These are phyloP conservation scores for Troides helena DNA, from an alignment of 2,888 invertebrate species.

Conservation along the genomic window DNA sequence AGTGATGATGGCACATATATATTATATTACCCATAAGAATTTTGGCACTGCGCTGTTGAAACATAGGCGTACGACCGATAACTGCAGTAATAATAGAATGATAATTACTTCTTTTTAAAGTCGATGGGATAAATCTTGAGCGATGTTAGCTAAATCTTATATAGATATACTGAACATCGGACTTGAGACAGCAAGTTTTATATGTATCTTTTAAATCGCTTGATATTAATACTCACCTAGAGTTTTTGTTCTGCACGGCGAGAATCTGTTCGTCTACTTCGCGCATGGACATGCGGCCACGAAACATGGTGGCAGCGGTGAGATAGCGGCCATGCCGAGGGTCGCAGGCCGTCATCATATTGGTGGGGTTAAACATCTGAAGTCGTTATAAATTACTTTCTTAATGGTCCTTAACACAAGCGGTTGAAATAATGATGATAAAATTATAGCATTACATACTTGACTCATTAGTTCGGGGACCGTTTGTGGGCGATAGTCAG, in stretches of 20 bases:
- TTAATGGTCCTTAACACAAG: not conserved
- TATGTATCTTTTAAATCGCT: too few species aligned
- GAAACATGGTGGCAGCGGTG: conserved; percentile 89
- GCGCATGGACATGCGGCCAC: conserved; percentile 91
- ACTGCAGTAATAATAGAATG: too few species aligned
- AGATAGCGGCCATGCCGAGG: conserved; percentile 90
- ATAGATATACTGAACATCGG: too few species aligned
- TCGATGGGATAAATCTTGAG: too few species aligned
- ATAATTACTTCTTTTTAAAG: too few species aligned
- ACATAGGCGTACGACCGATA: too few species aligned
- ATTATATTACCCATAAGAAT: too few species aligned
- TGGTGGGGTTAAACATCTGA: conserved; percentile 89
- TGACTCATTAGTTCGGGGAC: conserved; percentile 89
- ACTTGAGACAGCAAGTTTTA: too few species aligned
- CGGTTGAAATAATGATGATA: too few species aligned
- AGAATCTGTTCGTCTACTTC: conserved; percentile 91
- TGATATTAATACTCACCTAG: conserved; percentile 61
- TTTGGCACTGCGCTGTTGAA: too few species aligned
- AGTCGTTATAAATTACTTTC: not conserved
- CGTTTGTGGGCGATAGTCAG: conserved; percentile 85
- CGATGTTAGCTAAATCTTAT: too few species aligned
- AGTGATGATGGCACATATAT: too few species aligned
- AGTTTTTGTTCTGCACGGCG: conserved; percentile 89
- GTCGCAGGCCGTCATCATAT: conserved; percentile 94
- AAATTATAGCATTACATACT: conserved; percentile 40